These are phyloP conservation scores for Chaetogeoica ovagalla DNA, from an alignment of 2,888 invertebrate species.

Conservation along the genomic window DNA sequence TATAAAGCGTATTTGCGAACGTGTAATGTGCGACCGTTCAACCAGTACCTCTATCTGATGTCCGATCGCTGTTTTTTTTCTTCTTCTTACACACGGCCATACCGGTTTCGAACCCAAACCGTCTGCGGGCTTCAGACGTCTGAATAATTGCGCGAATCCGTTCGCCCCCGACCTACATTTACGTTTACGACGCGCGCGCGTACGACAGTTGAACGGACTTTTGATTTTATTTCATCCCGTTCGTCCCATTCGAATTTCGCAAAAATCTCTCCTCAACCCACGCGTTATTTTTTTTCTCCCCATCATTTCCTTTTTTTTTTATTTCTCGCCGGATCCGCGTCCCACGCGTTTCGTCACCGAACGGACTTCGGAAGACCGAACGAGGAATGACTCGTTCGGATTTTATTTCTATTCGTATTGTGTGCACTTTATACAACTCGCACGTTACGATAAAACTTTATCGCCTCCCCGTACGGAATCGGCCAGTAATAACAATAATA, in stretches of 20 bases:
- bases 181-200: slow-evolving; percentile 1
- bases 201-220: slow-evolving; percentile 41
- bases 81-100: too few relatives aligned
- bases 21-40: slow-evolving; percentile 42
- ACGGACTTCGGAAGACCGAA: too few relatives aligned
- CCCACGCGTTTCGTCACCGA: too few relatives aligned
- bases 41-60: slow-evolving; percentile 24
- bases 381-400: too few relatives aligned
- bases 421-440: too few relatives aligned
- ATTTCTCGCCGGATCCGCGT: too few relatives aligned
- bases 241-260: not conserved
- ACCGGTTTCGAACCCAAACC: slow-evolving; percentile 44
- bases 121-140: slow-evolving; percentile 37
- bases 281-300: not conserved
- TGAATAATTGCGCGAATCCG: slow-evolving; percentile 20
- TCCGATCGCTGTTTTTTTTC: not conserved
- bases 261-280: not conserved
- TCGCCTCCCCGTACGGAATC: too few relatives aligned
- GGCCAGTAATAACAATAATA: too few relatives aligned
- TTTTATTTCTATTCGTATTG: too few relatives aligned
- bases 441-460: too few relatives aligned
- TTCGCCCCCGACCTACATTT: slow-evolving; percentile 41
- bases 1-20: not conserved
- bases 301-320: too few relatives aligned
- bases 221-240: slow-evolving; percentile 10